Evolutionary conservation across 1,140 invertebrate species (phyloP).

Genomic region (Saxidomus purpurata): DNA sequence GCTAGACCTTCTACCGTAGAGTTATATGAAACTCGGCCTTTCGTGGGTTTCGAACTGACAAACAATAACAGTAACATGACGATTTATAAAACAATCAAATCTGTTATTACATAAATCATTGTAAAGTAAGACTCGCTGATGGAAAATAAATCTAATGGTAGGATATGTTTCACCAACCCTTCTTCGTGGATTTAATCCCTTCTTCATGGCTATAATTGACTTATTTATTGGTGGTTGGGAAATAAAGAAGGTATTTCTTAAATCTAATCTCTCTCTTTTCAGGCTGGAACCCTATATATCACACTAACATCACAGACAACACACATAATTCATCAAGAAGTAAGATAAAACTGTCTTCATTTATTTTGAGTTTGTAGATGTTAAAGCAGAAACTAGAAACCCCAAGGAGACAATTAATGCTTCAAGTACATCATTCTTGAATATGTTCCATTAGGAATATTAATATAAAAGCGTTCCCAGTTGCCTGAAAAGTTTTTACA

Average conservation of each 20-base stretch:
- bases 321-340: constrained; percentile 9
- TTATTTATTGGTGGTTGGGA: constrained; percentile 5
- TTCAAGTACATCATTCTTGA: neutral
- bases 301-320: constrained; percentile 9
- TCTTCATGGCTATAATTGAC: constrained; percentile 16
- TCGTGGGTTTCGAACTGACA: too few species aligned
- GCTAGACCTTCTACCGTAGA: too few species aligned
- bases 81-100: too few species aligned
- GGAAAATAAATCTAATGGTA: too few species aligned
- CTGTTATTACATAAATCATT: too few species aligned
- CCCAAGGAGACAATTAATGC: constrained; percentile 16
- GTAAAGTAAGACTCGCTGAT: too few species aligned
- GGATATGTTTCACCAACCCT: too few species aligned
- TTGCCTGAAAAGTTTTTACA: too few species aligned
- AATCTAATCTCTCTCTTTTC: constrained; percentile 17
- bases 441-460: constrained; percentile 1
- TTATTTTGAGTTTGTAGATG: constrained; percentile 11
- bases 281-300: constrained; percentile 24
- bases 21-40: too few species aligned
- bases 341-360: constrained; percentile 29
- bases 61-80: too few species aligned
- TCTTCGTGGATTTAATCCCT: too few species aligned
- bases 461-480: too few species aligned
- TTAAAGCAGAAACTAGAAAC: neutral
- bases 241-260: constrained; percentile 12